Evolutionary conservation across 2,888 invertebrate species (phyloP).

Genomic region (Sisyra terminalis): DNA sequence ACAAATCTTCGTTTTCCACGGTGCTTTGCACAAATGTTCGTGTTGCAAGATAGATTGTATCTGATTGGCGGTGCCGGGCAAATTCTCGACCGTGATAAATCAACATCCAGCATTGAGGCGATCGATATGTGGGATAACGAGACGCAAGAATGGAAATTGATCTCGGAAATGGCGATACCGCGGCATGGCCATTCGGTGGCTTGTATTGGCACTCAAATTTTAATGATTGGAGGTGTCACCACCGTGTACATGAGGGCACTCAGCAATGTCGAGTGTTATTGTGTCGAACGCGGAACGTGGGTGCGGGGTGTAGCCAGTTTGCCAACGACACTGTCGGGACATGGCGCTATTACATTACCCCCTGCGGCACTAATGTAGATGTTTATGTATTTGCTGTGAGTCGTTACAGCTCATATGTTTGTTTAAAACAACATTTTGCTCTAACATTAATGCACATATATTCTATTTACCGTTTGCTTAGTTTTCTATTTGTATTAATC

Average conservation of each 20-base stretch:
- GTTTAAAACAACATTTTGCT: background rate
- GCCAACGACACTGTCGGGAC: conserved; percentile 46
- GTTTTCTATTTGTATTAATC: no score
- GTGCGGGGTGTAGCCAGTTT: conserved; percentile 41
- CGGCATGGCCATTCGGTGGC: conserved; percentile 48
- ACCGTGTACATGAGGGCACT: conserved; percentile 45
- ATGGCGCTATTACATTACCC: conserved; percentile 29
- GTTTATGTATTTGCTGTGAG: background rate
- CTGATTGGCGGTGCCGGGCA: conserved; percentile 51
- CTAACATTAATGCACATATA: no score
- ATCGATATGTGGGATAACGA: conserved; percentile 44
- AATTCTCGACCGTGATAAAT: conserved; percentile 32
- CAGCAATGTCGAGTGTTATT: conserved; percentile 48
- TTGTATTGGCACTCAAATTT: conserved; percentile 43
- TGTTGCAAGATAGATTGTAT: conserved; percentile 41
- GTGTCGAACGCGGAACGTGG: conserved; percentile 39
- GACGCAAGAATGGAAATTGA: conserved; percentile 35
- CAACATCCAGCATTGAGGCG: conserved; percentile 37
- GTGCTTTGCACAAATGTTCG: conserved; percentile 33
- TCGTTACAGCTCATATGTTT: background rate
- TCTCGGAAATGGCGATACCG: conserved; percentile 43
- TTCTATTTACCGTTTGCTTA: no score
- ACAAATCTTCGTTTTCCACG: conserved; percentile 34
- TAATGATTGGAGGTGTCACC: conserved; percentile 49
- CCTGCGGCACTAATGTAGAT: conserved; percentile 20